phyloP scores from a whole-genome alignment of 2,797 vertebrate genomes.

The Gallinago nigripennis region DNA sequence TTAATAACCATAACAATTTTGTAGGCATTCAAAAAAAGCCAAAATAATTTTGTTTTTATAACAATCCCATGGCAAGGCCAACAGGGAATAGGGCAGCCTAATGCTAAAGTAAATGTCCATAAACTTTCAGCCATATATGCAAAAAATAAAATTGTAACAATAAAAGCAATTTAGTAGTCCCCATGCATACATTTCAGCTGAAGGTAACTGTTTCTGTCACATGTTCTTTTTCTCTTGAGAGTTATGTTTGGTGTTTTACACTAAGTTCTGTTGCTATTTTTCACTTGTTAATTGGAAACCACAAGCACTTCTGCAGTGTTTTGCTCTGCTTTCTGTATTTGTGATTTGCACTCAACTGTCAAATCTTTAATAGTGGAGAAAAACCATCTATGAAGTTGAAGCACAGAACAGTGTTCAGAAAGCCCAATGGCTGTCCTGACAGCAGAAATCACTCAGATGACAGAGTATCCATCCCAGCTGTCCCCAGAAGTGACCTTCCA shows the following conservation, averaged over 20 bases:
- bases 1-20: conserved; percentile 34
- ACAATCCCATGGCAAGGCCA: conserved; percentile 7
- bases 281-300: conserved; percentile 42
- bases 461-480: not conserved
- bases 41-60: conserved; percentile 42
- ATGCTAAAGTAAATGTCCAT: conserved; percentile 25
- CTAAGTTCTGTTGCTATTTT: conserved; percentile 10
- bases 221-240: conserved; percentile 26
- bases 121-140: conserved; percentile 50
- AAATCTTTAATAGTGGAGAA: not conserved
- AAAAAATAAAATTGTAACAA: conserved; percentile 39
- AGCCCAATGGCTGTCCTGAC: not conserved
- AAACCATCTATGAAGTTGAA: not conserved
- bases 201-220: conserved; percentile 36
- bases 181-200: conserved; percentile 1
- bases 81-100: not conserved
- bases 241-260: conserved; percentile 26
- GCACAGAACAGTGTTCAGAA: not conserved
- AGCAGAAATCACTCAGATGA: not conserved
- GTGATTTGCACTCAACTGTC: not conserved
- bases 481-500: not conserved
- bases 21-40: not conserved
- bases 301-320: not conserved
- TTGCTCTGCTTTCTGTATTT: conserved; percentile 10
- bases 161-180: conserved; percentile 52